Evolutionary conservation across 1,140 invertebrate genomes (phyloP).

Genomic region (Tribolium castaneum): DNA sequence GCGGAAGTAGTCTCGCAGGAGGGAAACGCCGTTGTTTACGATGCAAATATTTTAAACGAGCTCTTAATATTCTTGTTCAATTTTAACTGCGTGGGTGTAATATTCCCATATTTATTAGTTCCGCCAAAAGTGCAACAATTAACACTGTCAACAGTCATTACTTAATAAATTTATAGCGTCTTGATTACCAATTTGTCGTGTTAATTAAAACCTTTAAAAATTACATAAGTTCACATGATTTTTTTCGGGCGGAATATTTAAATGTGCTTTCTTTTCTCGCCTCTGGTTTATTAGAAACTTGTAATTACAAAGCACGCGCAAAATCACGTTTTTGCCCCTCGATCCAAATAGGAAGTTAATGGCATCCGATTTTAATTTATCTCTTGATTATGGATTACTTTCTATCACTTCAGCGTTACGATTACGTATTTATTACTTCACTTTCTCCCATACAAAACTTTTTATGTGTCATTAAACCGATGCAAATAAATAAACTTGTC

Average conservation of each 20-base stretch:
- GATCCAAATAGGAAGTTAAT: conserved; percentile 10
- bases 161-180: not conserved
- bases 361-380: conserved; percentile 30
- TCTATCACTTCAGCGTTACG: conserved; percentile 32
- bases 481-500: conserved; percentile 26
- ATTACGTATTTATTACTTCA: conserved; percentile 36
- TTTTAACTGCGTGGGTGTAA: not conserved
- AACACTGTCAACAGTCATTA: not conserved
- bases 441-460: conserved; percentile 34
- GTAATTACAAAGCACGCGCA: conserved; percentile 14
- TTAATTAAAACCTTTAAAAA: not conserved
- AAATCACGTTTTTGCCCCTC: conserved; percentile 13
- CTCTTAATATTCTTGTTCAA: not conserved
- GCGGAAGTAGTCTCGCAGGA: no score
- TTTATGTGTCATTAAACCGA: conserved; percentile 29
- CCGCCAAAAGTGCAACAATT: not conserved
- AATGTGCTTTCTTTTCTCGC: conserved; percentile 15
- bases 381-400: conserved; percentile 34
- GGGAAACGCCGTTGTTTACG: no score
- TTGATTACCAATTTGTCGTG: not conserved
- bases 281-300: conserved; percentile 10
- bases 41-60: not conserved
- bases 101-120: not conserved
- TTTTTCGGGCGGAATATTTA: conserved; percentile 21
- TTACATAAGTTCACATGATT: not conserved